Percentiles rank a stretch among this genome's conserved stretches.
Conservation (phyloP, 2,113 vertebrate genomes). For the Hippocampus barbouri region DNA sequence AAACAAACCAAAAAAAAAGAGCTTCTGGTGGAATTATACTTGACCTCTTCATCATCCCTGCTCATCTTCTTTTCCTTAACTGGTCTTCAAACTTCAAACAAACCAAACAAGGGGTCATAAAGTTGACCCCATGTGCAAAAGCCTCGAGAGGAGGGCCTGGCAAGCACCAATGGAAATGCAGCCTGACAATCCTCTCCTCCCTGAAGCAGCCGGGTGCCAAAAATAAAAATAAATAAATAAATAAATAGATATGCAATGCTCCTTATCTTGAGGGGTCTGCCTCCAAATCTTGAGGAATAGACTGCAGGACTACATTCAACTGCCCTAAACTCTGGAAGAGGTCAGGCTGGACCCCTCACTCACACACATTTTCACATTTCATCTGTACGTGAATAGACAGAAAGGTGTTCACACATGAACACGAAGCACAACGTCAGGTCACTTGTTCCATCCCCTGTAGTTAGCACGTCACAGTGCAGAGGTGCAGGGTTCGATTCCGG, state of each 20-base stretch:
- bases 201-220: slow-evolving; percentile 58
- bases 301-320: slow-evolving; percentile 70
- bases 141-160: slow-evolving; percentile 61
- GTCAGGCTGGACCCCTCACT: slow-evolving; percentile 44
- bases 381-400: no score
- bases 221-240: slow-evolving; percentile 9
- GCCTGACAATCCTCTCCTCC: slow-evolving; percentile 71
- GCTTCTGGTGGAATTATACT: slow-evolving; percentile 63
- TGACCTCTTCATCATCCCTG: slow-evolving; percentile 19
- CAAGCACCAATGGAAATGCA: slow-evolving; percentile 64
- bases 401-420: no score
- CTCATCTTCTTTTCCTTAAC: slow-evolving; percentile 7
- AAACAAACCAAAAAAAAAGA: slow-evolving; percentile 61
- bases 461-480: no score
- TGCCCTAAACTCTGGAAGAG: slow-evolving; percentile 69
- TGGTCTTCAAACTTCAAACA: slow-evolving; percentile 41
- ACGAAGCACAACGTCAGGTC: no score
- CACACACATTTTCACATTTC: no score
- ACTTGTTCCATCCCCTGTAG: no score
- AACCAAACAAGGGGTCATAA: slow-evolving; percentile 8
- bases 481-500: no score
- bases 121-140: not conserved
- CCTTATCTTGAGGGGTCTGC: slow-evolving; percentile 65
- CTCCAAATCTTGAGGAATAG: slow-evolving; percentile 58
- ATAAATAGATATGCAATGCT: slow-evolving; percentile 27